A percentile compares a stretch with the other conserved stretches of the same genome.
Conservation (phyloP, 2,888 invertebrate genomes). For the Drosophila heteroneura region DNA sequence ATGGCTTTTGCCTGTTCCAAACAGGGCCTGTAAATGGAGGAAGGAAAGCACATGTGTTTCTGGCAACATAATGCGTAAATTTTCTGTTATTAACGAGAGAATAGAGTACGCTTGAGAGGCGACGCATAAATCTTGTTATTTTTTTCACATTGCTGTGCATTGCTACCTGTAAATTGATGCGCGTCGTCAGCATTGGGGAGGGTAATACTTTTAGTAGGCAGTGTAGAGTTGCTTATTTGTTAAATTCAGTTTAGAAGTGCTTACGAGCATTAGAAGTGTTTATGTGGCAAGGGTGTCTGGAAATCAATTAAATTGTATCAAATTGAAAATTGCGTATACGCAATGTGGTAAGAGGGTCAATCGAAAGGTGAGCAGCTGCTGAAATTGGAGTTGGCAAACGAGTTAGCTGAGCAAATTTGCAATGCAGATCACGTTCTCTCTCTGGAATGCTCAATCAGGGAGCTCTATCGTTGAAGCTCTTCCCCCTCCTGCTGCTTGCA, state of each 20-base stretch:
- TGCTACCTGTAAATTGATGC: conserved; percentile 28
- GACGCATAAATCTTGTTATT: conserved; percentile 42
- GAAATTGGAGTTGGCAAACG: background rate
- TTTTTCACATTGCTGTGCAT: background rate
- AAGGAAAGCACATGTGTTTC: conserved; percentile 14
- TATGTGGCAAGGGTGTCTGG: conserved; percentile 3
- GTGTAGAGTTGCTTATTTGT: conserved; percentile 41
- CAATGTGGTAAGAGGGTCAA: conserved; percentile 7
- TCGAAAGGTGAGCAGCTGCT: conserved; percentile 2
- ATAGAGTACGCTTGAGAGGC: conserved; percentile 40
- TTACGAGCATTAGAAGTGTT: conserved; percentile 14
- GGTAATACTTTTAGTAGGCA: conserved; percentile 6
- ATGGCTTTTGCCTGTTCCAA: conserved; percentile 55
- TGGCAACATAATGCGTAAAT: conserved; percentile 45
- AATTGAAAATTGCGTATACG: conserved; percentile 46
- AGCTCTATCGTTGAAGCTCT: conserved; percentile 15
- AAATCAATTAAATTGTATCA: conserved; percentile 35
- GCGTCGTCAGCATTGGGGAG: background rate
- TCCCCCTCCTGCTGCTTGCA: background rate
- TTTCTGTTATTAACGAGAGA: conserved; percentile 49
- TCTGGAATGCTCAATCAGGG: conserved; percentile 19
- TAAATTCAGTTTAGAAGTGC: conserved; percentile 25
- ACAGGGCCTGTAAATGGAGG: conserved; percentile 15
- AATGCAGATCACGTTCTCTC: conserved; percentile 56
- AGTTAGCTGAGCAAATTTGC: conserved; percentile 27